Evolutionary conservation across 92 coral and sea anemone genomes (phyloP).

Genomic region (Zoanthus gigantus): DNA sequence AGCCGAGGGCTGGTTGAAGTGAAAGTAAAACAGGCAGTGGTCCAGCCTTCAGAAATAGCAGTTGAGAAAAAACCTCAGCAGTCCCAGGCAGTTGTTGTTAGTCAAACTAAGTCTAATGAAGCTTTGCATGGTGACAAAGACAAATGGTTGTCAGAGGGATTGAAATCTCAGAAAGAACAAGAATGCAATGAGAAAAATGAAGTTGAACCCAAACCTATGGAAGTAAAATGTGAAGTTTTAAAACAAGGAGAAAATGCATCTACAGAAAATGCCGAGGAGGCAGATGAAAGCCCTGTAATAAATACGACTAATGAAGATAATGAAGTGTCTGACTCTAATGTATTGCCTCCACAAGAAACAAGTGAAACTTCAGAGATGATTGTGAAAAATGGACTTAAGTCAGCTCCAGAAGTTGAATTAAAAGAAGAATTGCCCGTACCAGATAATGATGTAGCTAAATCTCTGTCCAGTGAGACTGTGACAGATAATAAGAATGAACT

Average conservation of each 20-base stretch:
- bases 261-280: not conserved
- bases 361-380: not conserved
- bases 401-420: not conserved
- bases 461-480: conserved; percentile 23
- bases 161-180: not conserved
- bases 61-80: not conserved
- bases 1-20: not conserved
- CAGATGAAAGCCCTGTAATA: not conserved
- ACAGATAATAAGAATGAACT: not conserved
- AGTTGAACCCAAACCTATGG: not conserved
- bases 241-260: not conserved
- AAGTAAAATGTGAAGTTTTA: not conserved
- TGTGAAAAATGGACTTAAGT: conserved; percentile 10
- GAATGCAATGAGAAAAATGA: not conserved
- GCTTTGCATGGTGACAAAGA: not conserved
- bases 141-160: not conserved
- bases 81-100: not conserved
- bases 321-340: not conserved
- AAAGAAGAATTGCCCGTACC: not conserved
- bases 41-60: not conserved
- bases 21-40: conserved; percentile 11
- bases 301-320: not conserved
- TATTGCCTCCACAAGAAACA: not conserved
- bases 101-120: not conserved
- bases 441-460: not conserved